Conservation (phyloP, 2,888 invertebrate species). For the Balanococcus diminutus region DNA sequence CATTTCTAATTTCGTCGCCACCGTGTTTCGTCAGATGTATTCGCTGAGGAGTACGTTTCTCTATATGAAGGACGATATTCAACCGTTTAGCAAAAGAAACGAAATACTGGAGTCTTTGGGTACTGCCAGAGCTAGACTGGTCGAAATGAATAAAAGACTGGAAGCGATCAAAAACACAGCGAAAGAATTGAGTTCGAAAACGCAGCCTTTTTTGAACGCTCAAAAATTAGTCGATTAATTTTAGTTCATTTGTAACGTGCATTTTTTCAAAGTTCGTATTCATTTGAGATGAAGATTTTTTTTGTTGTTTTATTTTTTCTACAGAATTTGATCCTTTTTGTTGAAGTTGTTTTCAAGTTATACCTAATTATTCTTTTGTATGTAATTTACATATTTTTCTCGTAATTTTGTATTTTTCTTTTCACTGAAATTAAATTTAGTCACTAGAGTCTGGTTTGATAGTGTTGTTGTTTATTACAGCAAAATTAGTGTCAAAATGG, state of each 20-base stretch:
- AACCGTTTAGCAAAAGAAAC: neutral
- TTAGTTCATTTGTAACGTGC: neutral
- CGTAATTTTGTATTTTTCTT: no score
- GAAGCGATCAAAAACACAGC: neutral
- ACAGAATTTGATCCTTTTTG: neutral
- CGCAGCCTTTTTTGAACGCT: neutral
- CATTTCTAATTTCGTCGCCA: neutral
- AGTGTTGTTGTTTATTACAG: no score
- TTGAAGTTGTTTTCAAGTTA: neutral
- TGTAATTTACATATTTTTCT: neutral
- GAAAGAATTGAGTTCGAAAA: neutral
- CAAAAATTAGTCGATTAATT: constrained; percentile 7
- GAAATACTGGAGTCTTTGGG: neutral
- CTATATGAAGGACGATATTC: neutral
- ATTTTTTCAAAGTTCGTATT: neutral
- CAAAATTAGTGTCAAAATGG: no score
- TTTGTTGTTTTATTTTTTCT: neutral
- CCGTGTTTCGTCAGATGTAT: constrained; percentile 25
- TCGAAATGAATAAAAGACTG: neutral
- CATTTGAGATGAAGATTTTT: neutral
- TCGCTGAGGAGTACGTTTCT: neutral
- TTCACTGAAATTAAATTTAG: no score
- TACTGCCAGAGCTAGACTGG: neutral
- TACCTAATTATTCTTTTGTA: no score
- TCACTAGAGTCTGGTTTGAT: no score